Base-by-base conservation (phyloP, 2,113 vertebrate species). In the Naja naja region DNA sequence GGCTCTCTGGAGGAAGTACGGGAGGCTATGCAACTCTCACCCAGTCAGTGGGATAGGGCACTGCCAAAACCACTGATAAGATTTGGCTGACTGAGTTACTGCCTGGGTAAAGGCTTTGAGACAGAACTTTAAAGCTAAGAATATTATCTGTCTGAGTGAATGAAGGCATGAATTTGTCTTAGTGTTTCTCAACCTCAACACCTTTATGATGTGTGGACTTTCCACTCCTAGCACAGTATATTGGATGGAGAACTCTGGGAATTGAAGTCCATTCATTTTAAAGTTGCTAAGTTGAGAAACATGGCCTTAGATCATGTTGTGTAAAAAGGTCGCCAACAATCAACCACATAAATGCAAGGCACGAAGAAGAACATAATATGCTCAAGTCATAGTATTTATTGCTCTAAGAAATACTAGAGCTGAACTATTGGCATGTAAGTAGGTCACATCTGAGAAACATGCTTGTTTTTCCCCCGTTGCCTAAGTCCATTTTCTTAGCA, bases 361-460 rank as follows among this genome's bases (percentile, higher is more conserved):
- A 54, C 88, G 30, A 1, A 92, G 89, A 47, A 92, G 87, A 90
- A 93, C 74, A 91, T 1, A 95, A 85, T 30, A 93, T 56, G 95
- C 94, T 95, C 91, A 92, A 96, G 97, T 94, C 96, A 94, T 92
- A 55, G 85, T 93, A 90, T 5, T 89, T 92, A 69, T 1, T 0
- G 64, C 91, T 89, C 94, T 95, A 86, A 96, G 87, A 95, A 91
- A 93, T 96, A 94, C 94, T 95, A 96, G 2, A 86, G 93, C 92
- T 93, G 94, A 95, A 91, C 88, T 94, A 93, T 95, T 96, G 95
- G 95, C 95, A 88, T 86, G 53, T 89, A 95, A 96, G 88, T 93
- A 94, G 95, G 92, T 93, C 92, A 94, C 0, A 47, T 95, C 94
- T 96, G 95, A 96, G 53, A 96, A 94, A 86, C 94, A 95, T 94